Conservation (phyloP, 1,140 invertebrate genomes). For the Nylanderia fulva region DNA sequence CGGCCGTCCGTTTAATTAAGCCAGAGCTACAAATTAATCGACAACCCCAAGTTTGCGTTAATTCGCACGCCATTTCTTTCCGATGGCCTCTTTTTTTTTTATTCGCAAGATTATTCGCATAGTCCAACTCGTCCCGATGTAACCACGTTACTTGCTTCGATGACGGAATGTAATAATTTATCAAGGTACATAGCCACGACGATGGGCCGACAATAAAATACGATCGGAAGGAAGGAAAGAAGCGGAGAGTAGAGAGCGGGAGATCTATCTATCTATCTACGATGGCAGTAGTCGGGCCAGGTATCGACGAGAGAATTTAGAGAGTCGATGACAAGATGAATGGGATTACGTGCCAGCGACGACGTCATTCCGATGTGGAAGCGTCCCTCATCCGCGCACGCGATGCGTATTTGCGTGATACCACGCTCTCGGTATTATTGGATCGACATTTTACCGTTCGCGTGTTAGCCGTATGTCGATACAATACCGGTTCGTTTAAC, state of each 20-base stretch:
- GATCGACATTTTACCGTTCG: constrained; percentile 34
- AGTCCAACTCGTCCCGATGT: neutral
- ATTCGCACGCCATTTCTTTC: neutral
- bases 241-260: neutral
- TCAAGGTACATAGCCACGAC: neutral
- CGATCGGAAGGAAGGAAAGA: neutral
- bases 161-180: neutral
- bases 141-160: neutral
- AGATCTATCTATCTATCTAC: neutral
- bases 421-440: constrained; percentile 47
- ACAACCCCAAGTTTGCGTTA: neutral
- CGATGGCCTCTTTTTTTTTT: neutral
- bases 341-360: constrained; percentile 56
- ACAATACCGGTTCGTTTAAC: constrained; percentile 31
- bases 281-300: constrained; percentile 4
- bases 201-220: constrained; percentile 1
- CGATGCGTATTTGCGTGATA: constrained; percentile 64
- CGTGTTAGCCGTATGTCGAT: constrained; percentile 44
- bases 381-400: neutral
- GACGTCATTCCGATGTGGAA: constrained; percentile 53
- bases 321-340: constrained; percentile 68
- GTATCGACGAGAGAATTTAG: constrained; percentile 62
- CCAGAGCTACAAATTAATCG: neutral
- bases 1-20: constrained; percentile 5
- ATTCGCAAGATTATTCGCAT: neutral